Evolutionary conservation across 2,113 vertebrate genomes (phyloP).

Genomic region (Aegithalos caudatus): DNA sequence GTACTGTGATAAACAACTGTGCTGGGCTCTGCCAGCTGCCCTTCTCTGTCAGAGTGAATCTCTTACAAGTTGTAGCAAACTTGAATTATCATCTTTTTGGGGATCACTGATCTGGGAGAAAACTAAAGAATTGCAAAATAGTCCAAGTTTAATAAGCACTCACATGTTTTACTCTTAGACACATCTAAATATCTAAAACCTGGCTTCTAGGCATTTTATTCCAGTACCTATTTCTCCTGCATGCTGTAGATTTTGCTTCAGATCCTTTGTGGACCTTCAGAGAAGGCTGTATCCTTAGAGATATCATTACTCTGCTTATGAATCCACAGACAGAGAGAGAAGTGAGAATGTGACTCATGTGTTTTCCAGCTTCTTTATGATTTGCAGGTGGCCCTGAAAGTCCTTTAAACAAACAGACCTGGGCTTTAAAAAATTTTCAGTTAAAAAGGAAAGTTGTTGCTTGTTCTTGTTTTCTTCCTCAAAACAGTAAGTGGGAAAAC

Average conservation of each 20-base stretch:
- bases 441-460: not conserved
- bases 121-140: not conserved
- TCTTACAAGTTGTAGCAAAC: not conserved
- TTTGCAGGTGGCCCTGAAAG: not conserved
- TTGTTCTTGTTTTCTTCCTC: not conserved
- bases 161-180: not conserved
- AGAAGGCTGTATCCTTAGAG: not conserved
- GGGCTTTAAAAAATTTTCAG: not conserved
- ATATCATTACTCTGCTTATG: not conserved
- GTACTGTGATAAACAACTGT: slow-evolving; percentile 26
- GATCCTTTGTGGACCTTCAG: not conserved
- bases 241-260: not conserved
- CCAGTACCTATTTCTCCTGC: not conserved
- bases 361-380: not conserved
- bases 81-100: not conserved
- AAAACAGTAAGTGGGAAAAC: not conserved
- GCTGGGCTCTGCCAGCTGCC: not conserved
- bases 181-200: not conserved
- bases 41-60: not conserved
- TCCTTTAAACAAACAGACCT: not conserved
- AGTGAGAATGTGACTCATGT: not conserved
- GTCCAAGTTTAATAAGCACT: not conserved
- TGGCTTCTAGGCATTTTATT: not conserved
- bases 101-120: not conserved
- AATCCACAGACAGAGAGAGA: not conserved